Evolutionary conservation across 2,888 invertebrate species (phyloP), one percentile per base, ranked within the genome.

Genomic region (Entomobrya proxima): DNA sequence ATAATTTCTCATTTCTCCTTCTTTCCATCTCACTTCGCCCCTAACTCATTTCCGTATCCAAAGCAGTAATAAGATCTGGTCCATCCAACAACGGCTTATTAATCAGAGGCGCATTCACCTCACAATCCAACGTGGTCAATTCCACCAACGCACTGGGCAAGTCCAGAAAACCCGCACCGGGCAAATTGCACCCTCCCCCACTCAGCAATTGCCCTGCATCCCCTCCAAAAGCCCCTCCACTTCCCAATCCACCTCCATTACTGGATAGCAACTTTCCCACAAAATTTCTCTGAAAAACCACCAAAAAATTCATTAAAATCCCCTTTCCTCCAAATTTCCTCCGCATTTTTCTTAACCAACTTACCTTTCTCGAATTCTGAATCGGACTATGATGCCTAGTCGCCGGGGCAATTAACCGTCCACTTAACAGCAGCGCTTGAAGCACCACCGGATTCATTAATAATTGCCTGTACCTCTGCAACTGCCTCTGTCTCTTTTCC

Each of bases 101-200:
- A 80, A 91, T 91, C 6, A 93, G 92, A 1, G 93, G 93, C 13
- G 93, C 93, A 89, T 93, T 93, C 21, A 93, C 93, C 88, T 93
- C 93, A 88, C 92, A 93, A 90, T 93, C 93, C 88, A 92, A 93
- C 87, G 93, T 92, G 2, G 93, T 93, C 52, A 93, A 91, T 89
- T 93, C 93, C 88, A 84, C 84, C 40, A 84, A 72, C 5, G 77
- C 92, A 87, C 47, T 76, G n/a, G 69, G 61, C 75, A 67, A 18
- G 11, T 72, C 84, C 13, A 74, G 24, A 50, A 74, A 74, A 9
- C 74, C 74, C 18, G 50, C 74, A 35, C 75, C 52, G 13, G 81
- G 37, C 52, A 72, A 18, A 30, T 76, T 76, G 15, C 37, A n/a
- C 27, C 30, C 30, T n/a, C 79, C 79, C 9, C 37, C 21, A 27